phyloP scores from a whole-genome alignment of 2,888 invertebrate genomes.

The Acronicta aceris region DNA sequence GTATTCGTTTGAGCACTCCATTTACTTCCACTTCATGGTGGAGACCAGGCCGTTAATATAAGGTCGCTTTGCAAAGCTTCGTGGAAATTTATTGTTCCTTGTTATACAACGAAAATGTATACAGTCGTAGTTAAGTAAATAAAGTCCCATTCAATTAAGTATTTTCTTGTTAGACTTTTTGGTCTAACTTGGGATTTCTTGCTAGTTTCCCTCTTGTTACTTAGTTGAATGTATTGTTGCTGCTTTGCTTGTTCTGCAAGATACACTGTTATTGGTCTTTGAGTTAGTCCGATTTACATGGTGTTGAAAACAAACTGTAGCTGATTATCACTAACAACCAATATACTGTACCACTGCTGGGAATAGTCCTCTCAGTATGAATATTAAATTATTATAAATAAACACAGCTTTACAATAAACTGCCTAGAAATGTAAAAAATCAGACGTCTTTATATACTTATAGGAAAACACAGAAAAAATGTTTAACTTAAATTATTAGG shows the following conservation, averaged over 20 bases:
- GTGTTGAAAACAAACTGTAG: background rate
- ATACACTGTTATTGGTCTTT: slow-evolving; percentile 19
- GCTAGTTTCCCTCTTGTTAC: slow-evolving; percentile 23
- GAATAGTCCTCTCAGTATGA: too few species aligned
- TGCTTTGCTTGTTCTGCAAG: slow-evolving; percentile 21
- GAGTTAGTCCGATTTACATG: slow-evolving; percentile 7
- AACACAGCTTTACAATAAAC: too few species aligned
- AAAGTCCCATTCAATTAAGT: slow-evolving; percentile 68
- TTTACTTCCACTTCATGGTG: slow-evolving; percentile 40
- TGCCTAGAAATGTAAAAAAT: too few species aligned
- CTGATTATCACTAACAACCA: too few species aligned
- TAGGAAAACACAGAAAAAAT: too few species aligned
- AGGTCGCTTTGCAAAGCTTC: slow-evolving; percentile 70
- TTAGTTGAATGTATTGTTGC: slow-evolving; percentile 20
- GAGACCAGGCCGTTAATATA: slow-evolving; percentile 66
- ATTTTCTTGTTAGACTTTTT: slow-evolving; percentile 53
- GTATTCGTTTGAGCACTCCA: slow-evolving; percentile 10
- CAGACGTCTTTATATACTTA: too few species aligned
- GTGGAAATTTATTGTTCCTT: slow-evolving; percentile 76
- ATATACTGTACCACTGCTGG: too few species aligned
- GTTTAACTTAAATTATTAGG: too few species aligned
- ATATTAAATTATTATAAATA: too few species aligned
- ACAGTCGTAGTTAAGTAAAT: slow-evolving; percentile 66
- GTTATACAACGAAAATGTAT: slow-evolving; percentile 66
- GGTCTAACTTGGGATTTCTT: slow-evolving; percentile 41